These are phyloP conservation scores for Chelon auratus DNA, from an alignment of 2,797 vertebrate species.

Conservation along the genomic window DNA sequence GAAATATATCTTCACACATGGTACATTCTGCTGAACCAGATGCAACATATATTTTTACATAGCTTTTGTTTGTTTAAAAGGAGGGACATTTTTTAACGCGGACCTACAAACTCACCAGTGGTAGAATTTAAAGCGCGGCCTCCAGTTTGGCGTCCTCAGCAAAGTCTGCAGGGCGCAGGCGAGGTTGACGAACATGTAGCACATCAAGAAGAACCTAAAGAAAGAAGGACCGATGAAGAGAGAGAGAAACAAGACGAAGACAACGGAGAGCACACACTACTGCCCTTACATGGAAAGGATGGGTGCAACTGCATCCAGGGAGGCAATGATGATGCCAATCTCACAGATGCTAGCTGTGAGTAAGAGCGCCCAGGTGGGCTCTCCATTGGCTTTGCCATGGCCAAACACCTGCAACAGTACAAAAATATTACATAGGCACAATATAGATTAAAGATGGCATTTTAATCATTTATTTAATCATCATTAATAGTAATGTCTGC, in stretches of 20 bases:
- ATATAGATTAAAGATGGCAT: background rate
- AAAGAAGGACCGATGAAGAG: background rate
- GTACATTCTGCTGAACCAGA: background rate
- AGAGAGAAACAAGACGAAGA: background rate
- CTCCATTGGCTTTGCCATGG: conserved; percentile 96
- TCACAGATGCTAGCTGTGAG: conserved; percentile 97
- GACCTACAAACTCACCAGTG: conserved; percentile 87
- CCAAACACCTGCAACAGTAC: conserved; percentile 90
- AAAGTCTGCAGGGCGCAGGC: conserved; percentile 97
- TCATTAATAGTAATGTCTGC: too few species aligned
- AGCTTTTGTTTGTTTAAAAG: background rate
- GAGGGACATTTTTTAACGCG: background rate
- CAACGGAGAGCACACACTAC: background rate
- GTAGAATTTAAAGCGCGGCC: conserved; percentile 97
- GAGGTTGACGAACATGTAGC: conserved; percentile 99
- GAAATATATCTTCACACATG: background rate
- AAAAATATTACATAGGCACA: background rate
- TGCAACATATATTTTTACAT: background rate
- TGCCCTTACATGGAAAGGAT: conserved; percentile 96
- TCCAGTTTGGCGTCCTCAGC: conserved; percentile 98
- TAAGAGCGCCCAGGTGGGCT: conserved; percentile 98
- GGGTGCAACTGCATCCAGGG: conserved; percentile 95
- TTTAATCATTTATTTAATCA: background rate
- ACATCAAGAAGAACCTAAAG: conserved; percentile 98
- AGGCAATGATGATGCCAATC: conserved; percentile 98